Evolutionary conservation across 2,113 vertebrate species (phyloP).

Genomic region (Notothenia rossii): DNA sequence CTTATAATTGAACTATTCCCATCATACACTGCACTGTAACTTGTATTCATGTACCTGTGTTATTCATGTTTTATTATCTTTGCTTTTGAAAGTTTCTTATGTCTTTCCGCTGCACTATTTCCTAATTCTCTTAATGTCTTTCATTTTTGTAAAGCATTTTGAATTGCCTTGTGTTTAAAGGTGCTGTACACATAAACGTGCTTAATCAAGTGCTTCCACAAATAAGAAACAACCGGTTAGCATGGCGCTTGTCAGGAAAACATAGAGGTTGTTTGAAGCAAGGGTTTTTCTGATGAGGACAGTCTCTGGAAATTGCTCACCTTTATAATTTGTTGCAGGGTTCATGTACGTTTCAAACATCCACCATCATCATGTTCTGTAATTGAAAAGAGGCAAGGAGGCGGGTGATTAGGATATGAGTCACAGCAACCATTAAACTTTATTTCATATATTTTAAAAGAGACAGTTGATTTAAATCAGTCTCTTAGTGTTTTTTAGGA

Average conservation of each 20-base stretch:
- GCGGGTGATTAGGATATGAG: neutral
- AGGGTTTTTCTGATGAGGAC: neutral
- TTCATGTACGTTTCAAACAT: neutral
- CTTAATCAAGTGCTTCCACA: too few relatives aligned
- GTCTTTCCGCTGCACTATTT: too few relatives aligned
- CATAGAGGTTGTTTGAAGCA: neutral
- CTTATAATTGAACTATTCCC: too few relatives aligned
- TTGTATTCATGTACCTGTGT: too few relatives aligned
- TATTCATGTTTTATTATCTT: too few relatives aligned
- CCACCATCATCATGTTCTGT: neutral
- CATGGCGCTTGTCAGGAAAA: neutral
- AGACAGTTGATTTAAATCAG: neutral
- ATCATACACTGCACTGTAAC: too few relatives aligned
- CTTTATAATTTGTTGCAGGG: neutral
- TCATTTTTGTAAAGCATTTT: too few relatives aligned
- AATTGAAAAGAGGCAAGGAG: neutral
- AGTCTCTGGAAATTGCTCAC: neutral
- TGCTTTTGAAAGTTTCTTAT: too few relatives aligned
- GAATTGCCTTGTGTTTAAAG: too few relatives aligned
- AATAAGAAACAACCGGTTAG: too few relatives aligned
- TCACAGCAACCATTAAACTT: neutral
- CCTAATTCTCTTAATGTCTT: too few relatives aligned
- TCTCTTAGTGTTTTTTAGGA: neutral
- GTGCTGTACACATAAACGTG: too few relatives aligned
- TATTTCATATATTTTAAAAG: constrained; percentile 14